phyloP scores from a whole-genome alignment of 2,797 vertebrate genomes.

The Melanotaenia boesemani region DNA sequence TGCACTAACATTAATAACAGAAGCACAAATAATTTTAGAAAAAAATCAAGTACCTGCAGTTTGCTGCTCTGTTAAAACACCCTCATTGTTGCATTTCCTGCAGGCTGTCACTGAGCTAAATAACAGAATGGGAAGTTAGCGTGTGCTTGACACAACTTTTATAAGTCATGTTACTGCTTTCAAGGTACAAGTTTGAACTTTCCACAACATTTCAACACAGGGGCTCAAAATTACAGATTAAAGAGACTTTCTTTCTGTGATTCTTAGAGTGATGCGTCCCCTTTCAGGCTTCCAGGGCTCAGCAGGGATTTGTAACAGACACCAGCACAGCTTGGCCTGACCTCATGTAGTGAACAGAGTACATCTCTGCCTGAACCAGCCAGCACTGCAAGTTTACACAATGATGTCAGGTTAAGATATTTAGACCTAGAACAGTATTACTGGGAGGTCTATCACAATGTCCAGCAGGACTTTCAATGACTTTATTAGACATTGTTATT shows the following conservation, averaged over 20 bases:
- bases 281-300: constrained; percentile 54
- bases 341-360: constrained; percentile 53
- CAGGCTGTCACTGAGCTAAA: not conserved
- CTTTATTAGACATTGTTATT: not conserved
- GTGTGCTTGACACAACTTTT: not conserved
- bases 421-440: not conserved
- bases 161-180: not conserved
- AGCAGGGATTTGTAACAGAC: constrained; percentile 65
- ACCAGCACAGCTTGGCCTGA: constrained; percentile 47
- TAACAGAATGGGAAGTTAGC: not conserved
- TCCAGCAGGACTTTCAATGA: not conserved
- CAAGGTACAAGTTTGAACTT: constrained; percentile 1
- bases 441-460: not conserved
- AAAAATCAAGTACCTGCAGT: not conserved
- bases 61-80: not conserved
- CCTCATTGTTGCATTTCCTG: not conserved
- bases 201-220: constrained; percentile 22
- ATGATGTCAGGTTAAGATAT: not conserved
- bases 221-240: constrained; percentile 48
- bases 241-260: constrained; percentile 27
- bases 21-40: not conserved
- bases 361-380: constrained; percentile 24
- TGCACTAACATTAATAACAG: not conserved
- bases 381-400: constrained; percentile 19
- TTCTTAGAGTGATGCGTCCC: constrained; percentile 24